phyloP scores from a whole-genome alignment of 2,888 invertebrate genomes.

The Brenthis daphne region DNA sequence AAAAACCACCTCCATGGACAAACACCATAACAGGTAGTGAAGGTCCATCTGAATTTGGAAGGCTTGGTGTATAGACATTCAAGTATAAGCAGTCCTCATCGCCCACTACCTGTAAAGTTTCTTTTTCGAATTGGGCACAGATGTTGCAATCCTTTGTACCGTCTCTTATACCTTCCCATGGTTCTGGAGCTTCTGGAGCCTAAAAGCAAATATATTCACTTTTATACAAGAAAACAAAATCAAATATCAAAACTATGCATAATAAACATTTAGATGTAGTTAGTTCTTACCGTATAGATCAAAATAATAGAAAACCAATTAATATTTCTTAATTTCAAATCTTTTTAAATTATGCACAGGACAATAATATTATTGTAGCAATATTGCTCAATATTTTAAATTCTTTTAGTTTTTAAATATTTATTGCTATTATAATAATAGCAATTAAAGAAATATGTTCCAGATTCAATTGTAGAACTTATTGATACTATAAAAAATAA shows the following conservation, averaged over 20 bases:
- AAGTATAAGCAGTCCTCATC: constrained; percentile 86
- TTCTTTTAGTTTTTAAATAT: too few relatives aligned
- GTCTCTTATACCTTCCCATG: constrained; percentile 84
- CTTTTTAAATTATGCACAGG: too few relatives aligned
- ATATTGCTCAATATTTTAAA: too few relatives aligned
- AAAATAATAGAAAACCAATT: background rate
- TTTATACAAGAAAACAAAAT: background rate
- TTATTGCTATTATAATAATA: too few relatives aligned
- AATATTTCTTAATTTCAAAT: background rate
- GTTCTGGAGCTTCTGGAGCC: constrained; percentile 63
- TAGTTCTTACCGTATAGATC: too few relatives aligned
- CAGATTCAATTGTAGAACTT: too few relatives aligned
- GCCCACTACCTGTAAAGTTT: constrained; percentile 76
- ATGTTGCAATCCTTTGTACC: constrained; percentile 83
- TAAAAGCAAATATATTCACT: constrained; percentile 48
- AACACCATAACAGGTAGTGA: constrained; percentile 72
- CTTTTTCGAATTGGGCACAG: constrained; percentile 84
- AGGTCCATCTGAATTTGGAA: constrained; percentile 48
- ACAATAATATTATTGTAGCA: too few relatives aligned
- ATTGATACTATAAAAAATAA: too few relatives aligned
- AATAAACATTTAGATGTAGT: background rate
- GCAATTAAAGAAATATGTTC: too few relatives aligned
- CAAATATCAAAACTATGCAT: background rate
- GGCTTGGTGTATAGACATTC: constrained; percentile 85
- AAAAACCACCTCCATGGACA: constrained; percentile 74